Evolutionary conservation across 2,797 vertebrate species (phyloP).

Genomic region (Astyanax mexicanus): DNA sequence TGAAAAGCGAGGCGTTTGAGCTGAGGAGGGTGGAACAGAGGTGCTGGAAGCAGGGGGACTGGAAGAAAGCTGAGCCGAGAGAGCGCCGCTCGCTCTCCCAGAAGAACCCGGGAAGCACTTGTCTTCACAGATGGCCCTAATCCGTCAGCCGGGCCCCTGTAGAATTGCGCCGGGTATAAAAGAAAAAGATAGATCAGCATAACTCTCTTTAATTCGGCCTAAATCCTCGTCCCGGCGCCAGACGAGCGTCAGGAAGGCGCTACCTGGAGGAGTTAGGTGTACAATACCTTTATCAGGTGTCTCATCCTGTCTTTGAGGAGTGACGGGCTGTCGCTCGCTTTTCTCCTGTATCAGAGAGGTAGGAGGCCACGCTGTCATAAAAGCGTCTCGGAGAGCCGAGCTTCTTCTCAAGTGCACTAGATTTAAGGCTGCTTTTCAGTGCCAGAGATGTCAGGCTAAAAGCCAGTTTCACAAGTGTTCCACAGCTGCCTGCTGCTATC

Average conservation of each 20-base stretch:
- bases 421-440: not conserved
- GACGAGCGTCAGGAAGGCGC: not conserved
- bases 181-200: conserved; percentile 32
- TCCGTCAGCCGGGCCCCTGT: conserved; percentile 41
- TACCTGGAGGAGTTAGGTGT: not conserved
- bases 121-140: conserved; percentile 39
- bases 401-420: not conserved
- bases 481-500: not conserved
- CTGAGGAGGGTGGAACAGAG: not conserved
- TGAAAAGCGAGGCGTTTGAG: conserved; percentile 2
- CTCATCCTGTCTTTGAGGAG: conserved; percentile 22
- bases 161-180: conserved; percentile 17
- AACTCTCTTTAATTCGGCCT: conserved; percentile 32
- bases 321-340: conserved; percentile 14
- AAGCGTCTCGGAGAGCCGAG: too few species aligned
- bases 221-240: conserved; percentile 12
- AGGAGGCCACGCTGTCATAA: conserved; percentile 13
- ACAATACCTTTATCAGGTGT: conserved; percentile 26
- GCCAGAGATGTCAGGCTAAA: not conserved
- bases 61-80: not conserved
- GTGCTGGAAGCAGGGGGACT: not conserved
- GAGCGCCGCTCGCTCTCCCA: not conserved
- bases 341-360: conserved; percentile 30
- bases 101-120: conserved; percentile 32
- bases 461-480: not conserved